Evolutionary conservation across 1,140 invertebrate species (phyloP), one percentile per base, ranked within the genome.

Genomic region (Phthorimaea operculella): DNA sequence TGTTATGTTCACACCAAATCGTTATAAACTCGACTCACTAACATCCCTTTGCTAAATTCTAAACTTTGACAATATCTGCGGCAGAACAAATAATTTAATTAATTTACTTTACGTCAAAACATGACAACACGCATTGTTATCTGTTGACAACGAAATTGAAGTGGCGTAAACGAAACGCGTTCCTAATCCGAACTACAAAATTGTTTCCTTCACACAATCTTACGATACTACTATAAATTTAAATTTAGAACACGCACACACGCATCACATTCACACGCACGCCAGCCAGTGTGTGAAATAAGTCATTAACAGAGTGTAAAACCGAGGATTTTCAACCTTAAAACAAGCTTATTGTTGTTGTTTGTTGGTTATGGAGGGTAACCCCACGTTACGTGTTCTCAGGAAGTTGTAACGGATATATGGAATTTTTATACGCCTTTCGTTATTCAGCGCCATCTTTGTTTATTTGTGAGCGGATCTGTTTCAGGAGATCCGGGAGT

Each of bases 221-320:
- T 55, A 55, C 53, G 59, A 60, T 61, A 58, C 59, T 52, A 50
- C 55, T 28, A 28, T 28, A 28, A 52, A 59, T 64, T 68, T 70
- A 70, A 66, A 66, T 70, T 66, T 64, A 63, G 64, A 63, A 62
- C 67, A 64, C 62, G 62, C 64, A 60, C 63, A 63, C 63, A 58
- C 51, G 8, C 21, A 10, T 50, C 21, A 28, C 48, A 16, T 18
- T 47, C 17, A 12, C 16, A 47, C 44, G 44, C 44, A 47, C 36
- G 36, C n/a, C 36, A 39, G 36, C 36, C n/a, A 15, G 10, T 9
- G 44, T 47, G 44, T 47, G 44, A 47, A 39, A 39, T 39, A 47
- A 50, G 48, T 50, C 48, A 50, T 50, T 50, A 50, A 50, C 10
- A 10, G 5, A 15, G 12, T 9, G 8, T 15, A 10, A 16, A 14